Evolutionary conservation across 2,888 invertebrate species (phyloP).

Genomic region (Ennomos fuscantarius): DNA sequence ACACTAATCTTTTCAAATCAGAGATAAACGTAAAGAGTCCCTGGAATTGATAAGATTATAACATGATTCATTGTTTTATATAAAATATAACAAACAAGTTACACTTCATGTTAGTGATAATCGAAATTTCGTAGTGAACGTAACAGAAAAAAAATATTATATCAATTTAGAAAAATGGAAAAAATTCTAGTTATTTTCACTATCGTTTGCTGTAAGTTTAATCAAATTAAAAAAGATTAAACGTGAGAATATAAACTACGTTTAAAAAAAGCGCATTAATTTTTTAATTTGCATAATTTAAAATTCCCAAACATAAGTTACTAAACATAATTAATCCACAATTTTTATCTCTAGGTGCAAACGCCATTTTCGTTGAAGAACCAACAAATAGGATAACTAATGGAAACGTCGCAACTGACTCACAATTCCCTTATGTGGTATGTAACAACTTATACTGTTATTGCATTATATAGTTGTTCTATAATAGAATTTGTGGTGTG

Average conservation of each 20-base stretch:
- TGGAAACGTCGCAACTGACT: conserved; percentile 11
- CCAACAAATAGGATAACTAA: conserved; percentile 24
- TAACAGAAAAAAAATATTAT: not conserved
- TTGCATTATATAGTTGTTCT: too few relatives aligned
- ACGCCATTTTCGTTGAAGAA: conserved; percentile 16
- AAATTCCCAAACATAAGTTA: too few relatives aligned
- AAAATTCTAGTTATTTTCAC: too few relatives aligned
- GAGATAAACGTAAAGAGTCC: not conserved
- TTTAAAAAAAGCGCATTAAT: too few relatives aligned
- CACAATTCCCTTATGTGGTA: conserved; percentile 33
- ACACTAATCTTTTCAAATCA: conserved; percentile 4
- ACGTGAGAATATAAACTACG: too few relatives aligned
- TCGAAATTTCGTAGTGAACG: not conserved
- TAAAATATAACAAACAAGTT: too few relatives aligned
- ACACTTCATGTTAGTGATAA: conserved; percentile 4
- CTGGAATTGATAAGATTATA: conserved; percentile 21
- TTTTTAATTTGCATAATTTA: too few relatives aligned
- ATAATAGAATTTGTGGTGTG: too few relatives aligned
- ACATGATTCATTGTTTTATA: conserved; percentile 15
- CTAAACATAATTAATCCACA: not conserved
- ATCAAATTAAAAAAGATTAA: too few relatives aligned
- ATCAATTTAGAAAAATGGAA: too few relatives aligned
- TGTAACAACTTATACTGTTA: conserved; percentile 7
- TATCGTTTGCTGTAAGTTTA: too few relatives aligned
- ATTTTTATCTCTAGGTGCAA: conserved; percentile 24